These are phyloP conservation scores for Chionodraco myersi DNA, from an alignment of 2,113 vertebrate genomes.

Conservation along the genomic window DNA sequence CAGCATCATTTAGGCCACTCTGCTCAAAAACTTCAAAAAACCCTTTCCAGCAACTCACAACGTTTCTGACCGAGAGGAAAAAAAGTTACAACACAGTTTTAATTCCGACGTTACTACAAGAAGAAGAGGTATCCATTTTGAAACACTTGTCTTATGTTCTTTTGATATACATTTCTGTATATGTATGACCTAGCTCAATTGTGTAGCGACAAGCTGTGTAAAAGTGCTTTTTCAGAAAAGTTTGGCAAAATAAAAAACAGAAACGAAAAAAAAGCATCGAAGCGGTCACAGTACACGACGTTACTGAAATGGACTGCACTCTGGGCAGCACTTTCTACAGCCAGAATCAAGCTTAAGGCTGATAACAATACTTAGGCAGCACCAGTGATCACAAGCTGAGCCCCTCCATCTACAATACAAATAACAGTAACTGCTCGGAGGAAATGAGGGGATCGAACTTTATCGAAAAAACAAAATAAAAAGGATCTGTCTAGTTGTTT, in stretches of 20 bases:
- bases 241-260: constrained; percentile 61
- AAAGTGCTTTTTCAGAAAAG: constrained; percentile 81
- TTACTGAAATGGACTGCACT: constrained; percentile 66
- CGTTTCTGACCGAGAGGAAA: constrained; percentile 49
- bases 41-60: constrained; percentile 42
- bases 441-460: constrained; percentile 45
- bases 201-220: constrained; percentile 71
- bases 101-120: constrained; percentile 72
- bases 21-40: constrained; percentile 25
- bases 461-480: constrained; percentile 31
- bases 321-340: constrained; percentile 65
- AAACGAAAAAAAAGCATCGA: background rate
- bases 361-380: constrained; percentile 75
- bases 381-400: constrained; percentile 75
- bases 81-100: constrained; percentile 74
- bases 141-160: constrained; percentile 76
- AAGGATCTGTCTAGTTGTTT: constrained; percentile 48
- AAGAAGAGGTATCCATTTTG: constrained; percentile 81
- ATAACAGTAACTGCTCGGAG: constrained; percentile 47
- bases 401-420: constrained; percentile 59
- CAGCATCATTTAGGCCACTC: constrained; percentile 59
- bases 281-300: constrained; percentile 73
- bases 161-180: constrained; percentile 73
- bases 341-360: constrained; percentile 71
- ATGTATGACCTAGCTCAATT: constrained; percentile 62